These are phyloP conservation scores for Notothenia rossii DNA, from an alignment of 2,113 vertebrate genomes.

Conservation along the genomic window DNA sequence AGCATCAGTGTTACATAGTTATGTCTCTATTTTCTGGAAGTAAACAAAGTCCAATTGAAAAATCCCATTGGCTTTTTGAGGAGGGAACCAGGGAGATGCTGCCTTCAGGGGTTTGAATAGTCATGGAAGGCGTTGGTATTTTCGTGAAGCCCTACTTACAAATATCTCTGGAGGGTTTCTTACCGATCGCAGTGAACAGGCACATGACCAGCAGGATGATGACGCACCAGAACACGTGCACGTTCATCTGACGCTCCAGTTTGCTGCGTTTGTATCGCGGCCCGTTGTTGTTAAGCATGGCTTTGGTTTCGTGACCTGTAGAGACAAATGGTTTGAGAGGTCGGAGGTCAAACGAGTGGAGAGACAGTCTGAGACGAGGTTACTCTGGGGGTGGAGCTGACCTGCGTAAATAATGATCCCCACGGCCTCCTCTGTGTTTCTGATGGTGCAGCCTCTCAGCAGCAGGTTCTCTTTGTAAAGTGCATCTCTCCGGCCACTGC, in stretches of 20 bases:
- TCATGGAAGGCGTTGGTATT: no score
- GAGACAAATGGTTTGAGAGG: neutral
- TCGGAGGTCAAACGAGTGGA: neutral
- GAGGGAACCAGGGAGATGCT: no score
- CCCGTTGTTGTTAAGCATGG: conserved; percentile 97
- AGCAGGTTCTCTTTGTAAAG: conserved; percentile 95
- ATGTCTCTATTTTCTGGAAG: no score
- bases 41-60: no score
- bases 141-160: no score
- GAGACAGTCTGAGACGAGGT: neutral
- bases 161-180: conserved; percentile 56
- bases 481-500: conserved; percentile 88
- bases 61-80: no score
- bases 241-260: conserved; percentile 97
- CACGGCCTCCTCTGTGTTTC: conserved; percentile 95
- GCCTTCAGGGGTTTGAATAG: no score
- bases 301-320: conserved; percentile 97
- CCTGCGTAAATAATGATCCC: conserved; percentile 98
- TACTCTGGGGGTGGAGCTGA: conserved; percentile 48
- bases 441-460: conserved; percentile 94
- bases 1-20: no score
- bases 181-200: conserved; percentile 93
- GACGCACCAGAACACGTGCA: conserved; percentile 96
- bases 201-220: conserved; percentile 96
- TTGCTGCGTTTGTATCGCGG: conserved; percentile 98